Conservation (phyloP, 2,888 invertebrate genomes). For the Heliconius erato region DNA sequence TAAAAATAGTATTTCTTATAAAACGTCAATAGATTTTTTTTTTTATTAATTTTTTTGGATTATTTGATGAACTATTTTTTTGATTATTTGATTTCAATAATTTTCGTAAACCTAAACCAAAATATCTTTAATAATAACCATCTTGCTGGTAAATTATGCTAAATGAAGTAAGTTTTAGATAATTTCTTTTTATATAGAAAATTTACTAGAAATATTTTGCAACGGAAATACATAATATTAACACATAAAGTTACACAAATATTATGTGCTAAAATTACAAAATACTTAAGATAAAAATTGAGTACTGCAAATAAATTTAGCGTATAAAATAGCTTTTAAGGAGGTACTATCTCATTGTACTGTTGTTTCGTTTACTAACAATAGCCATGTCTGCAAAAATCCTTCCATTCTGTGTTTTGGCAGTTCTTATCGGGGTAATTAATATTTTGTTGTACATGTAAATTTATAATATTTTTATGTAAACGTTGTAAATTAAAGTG, state of each 20-base stretch:
- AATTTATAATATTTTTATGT: too few species aligned
- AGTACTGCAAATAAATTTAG: constrained; percentile 13
- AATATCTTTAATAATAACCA: background rate
- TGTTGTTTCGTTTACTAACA: background rate
- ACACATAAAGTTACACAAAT: constrained; percentile 20
- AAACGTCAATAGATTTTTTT: too few species aligned
- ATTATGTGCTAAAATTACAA: constrained; percentile 6
- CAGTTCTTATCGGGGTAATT: background rate
- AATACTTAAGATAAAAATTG: background rate
- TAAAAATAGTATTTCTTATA: too few species aligned
- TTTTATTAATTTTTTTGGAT: too few species aligned
- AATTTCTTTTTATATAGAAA: background rate
- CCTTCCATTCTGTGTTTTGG: background rate
- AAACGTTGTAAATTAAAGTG: too few species aligned
- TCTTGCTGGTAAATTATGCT: background rate
- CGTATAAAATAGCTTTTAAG: constrained; percentile 6
- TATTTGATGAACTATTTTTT: too few species aligned
- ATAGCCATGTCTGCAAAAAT: background rate
- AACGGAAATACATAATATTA: background rate
- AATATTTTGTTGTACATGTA: too few species aligned
- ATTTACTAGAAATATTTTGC: background rate
- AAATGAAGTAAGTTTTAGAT: background rate
- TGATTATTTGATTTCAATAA: background rate
- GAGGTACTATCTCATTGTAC: background rate
- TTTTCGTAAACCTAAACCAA: background rate